phyloP scores from a whole-genome alignment of 2,113 vertebrate species.

The Hydrochoerus hydrochaeris region DNA sequence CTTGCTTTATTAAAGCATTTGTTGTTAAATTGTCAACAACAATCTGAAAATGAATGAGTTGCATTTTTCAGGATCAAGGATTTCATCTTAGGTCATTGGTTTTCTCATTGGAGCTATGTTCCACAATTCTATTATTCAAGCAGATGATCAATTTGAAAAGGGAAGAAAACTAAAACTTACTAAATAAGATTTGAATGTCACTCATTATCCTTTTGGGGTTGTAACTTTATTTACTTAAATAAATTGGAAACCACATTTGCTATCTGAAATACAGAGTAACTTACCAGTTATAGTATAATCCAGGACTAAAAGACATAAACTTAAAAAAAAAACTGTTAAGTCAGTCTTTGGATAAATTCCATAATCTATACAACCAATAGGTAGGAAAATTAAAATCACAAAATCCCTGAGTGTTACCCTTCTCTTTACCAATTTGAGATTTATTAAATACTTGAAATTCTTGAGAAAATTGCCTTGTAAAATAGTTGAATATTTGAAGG shows the following conservation, averaged over 20 bases:
- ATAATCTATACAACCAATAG: background rate
- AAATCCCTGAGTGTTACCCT: background rate
- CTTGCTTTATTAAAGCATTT: conserved; percentile 79
- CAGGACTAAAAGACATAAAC: background rate
- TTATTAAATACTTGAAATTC: background rate
- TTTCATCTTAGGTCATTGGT: background rate
- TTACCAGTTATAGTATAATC: background rate
- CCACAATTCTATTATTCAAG: conserved; percentile 72
- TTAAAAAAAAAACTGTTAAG: background rate
- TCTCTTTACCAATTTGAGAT: background rate
- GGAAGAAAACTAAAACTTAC: conserved; percentile 57
- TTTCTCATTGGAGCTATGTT: conserved; percentile 50
- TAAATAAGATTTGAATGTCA: conserved; percentile 56
- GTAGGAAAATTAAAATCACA: background rate
- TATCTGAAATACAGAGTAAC: background rate
- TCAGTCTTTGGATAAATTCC: background rate
- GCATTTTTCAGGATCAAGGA: conserved; percentile 74
- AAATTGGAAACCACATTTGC: background rate
- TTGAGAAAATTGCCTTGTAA: background rate
- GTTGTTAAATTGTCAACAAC: conserved; percentile 75
- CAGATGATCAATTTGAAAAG: conserved; percentile 61
- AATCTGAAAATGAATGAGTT: conserved; percentile 80
- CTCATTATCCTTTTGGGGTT: background rate
- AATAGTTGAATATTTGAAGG: background rate
- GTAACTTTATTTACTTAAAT: background rate